Conservation (phyloP, 1,140 invertebrate genomes). For the Pseudomyrmex concolor region DNA sequence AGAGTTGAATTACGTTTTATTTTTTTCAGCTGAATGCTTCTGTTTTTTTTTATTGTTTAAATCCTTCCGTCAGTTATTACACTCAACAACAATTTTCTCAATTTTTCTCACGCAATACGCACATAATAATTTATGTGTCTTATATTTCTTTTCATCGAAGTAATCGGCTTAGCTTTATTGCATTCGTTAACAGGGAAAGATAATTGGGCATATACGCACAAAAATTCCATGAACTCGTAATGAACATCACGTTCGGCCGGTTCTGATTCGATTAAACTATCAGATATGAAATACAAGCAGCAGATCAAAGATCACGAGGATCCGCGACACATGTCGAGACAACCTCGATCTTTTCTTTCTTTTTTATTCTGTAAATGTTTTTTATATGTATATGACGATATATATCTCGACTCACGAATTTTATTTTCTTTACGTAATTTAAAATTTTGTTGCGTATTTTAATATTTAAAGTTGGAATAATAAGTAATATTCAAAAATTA, state of each 20-base stretch:
- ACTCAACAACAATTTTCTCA: constrained; percentile 42
- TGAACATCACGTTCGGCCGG: not conserved
- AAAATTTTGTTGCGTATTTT: no score
- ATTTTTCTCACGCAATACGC: constrained; percentile 28
- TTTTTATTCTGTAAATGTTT: not conserved
- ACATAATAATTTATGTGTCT: not conserved
- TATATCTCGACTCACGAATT: no score
- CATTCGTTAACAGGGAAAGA: constrained; percentile 29
- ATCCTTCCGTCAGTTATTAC: not conserved
- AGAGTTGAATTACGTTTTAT: not conserved
- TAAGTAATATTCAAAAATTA: no score
- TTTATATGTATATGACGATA: no score
- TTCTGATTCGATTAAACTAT: constrained; percentile 7
- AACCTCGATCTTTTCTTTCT: constrained; percentile 32
- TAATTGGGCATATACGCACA: constrained; percentile 19
- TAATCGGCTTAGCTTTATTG: constrained; percentile 48
- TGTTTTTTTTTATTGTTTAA: not conserved
- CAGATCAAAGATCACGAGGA: not conserved
- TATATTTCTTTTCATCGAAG: constrained; percentile 5
- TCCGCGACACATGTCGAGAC: constrained; percentile 5
- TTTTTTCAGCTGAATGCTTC: not conserved
- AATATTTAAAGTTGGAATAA: no score
- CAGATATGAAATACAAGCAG: constrained; percentile 17
- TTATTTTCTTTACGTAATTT: no score
- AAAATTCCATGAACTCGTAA: constrained; percentile 42